These are phyloP conservation scores for Lasioglossum baleicum DNA, from an alignment of 1,140 invertebrate genomes.

Conservation along the genomic window DNA sequence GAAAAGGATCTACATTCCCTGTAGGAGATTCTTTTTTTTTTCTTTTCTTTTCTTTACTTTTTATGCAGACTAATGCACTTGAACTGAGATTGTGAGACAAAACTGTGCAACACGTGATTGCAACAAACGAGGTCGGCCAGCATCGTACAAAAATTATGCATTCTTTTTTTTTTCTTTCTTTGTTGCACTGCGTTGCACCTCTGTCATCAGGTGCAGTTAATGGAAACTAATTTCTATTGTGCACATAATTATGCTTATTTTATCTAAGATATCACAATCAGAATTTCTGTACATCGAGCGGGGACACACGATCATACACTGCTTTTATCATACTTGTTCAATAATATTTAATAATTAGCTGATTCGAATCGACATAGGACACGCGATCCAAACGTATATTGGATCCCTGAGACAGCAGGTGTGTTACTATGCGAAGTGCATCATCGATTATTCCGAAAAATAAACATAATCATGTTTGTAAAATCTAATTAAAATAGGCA, in stretches of 20 bases:
- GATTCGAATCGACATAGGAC: not conserved
- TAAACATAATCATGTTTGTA: constrained; percentile 20
- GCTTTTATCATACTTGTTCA: not conserved
- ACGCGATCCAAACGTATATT: not conserved
- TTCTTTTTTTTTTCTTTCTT: not conserved
- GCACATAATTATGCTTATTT: constrained; percentile 23
- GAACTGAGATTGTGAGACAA: not conserved
- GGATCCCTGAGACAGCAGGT: too few relatives aligned
- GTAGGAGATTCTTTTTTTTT: too few relatives aligned
- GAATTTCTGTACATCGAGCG: not conserved
- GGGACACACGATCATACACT: not conserved
- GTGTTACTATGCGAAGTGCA: not conserved
- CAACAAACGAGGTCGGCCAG: constrained; percentile 3
- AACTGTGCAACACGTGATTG: not conserved
- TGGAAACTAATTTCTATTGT: constrained; percentile 7
- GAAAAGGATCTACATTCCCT: not conserved
- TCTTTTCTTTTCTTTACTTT: too few relatives aligned
- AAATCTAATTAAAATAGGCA: not conserved
- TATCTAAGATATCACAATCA: not conserved
- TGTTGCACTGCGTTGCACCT: not conserved
- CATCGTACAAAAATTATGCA: not conserved
- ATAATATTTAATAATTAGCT: not conserved
- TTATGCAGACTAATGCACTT: not conserved
- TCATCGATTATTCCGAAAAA: not conserved
- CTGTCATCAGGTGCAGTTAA: not conserved